Evolutionary conservation across 2,113 vertebrate species (phyloP).

Genomic region (Hippocampus abdominalis): DNA sequence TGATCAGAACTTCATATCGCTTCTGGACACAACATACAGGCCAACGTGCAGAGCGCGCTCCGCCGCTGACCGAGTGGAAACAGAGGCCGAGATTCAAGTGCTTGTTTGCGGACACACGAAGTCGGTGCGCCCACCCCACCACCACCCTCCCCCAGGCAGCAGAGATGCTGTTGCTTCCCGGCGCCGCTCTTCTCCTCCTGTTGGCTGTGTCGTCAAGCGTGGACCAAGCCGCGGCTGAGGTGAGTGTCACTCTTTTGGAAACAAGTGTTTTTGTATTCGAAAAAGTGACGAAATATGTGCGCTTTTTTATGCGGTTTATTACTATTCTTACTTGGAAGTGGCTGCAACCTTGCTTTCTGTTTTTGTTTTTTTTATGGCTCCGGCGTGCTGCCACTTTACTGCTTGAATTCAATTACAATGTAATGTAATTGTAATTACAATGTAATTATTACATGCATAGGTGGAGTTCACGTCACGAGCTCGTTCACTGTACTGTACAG

Average conservation of each 20-base stretch:
- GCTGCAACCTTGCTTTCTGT: background rate
- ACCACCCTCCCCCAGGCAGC: conserved; percentile 1
- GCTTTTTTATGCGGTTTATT: background rate
- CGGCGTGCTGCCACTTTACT: background rate
- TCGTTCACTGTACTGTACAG: background rate
- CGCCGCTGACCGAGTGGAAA: conserved; percentile 30
- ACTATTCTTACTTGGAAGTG: background rate
- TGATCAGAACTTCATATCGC: conserved; percentile 66
- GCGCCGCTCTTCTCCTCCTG: conserved; percentile 52
- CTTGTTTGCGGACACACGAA: conserved; percentile 22
- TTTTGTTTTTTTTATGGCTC: background rate
- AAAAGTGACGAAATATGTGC: background rate
- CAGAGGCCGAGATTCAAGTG: conserved; percentile 33
- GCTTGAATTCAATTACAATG: background rate
- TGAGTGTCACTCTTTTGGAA: conserved; percentile 35
- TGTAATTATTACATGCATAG: too few relatives aligned
- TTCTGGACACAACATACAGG: conserved; percentile 70
- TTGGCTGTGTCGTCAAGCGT: conserved; percentile 44
- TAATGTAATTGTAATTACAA: too few relatives aligned
- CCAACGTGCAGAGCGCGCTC: conserved; percentile 55
- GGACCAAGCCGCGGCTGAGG: conserved; percentile 59
- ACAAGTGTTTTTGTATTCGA: background rate
- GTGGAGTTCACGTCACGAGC: background rate
- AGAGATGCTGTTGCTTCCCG: conserved; percentile 63
- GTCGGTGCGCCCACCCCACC: conserved; percentile 9